A percentile compares a stretch with the other conserved stretches of the same genome.
Conservation (phyloP, 2,113 vertebrate species). For the Plotosus lineatus region DNA sequence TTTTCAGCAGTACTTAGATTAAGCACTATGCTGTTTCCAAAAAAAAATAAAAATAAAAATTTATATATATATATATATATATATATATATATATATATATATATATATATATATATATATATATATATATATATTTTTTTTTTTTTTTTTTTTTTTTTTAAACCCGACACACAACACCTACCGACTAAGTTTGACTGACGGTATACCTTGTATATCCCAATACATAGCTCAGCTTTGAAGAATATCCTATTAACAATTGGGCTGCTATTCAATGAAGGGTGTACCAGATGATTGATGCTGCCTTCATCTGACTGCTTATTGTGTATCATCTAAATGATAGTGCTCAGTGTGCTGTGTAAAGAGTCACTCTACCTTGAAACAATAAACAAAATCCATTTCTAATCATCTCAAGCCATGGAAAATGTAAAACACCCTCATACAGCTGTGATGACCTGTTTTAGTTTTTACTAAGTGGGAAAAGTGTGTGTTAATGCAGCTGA, state of each 20-base stretch:
- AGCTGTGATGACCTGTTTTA: background rate
- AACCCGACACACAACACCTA: too few relatives aligned
- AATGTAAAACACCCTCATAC: background rate
- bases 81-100: too few relatives aligned
- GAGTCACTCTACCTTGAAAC: background rate
- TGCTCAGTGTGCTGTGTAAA: background rate
- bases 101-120: too few relatives aligned
- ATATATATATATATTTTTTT: too few relatives aligned
- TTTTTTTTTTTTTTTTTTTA: too few relatives aligned
- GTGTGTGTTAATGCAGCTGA: background rate
- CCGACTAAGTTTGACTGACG: too few relatives aligned
- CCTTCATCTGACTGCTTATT: background rate
- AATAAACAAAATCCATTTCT: background rate
- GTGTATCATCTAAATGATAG: background rate
- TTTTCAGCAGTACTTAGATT: too few relatives aligned
- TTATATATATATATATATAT: too few relatives aligned
- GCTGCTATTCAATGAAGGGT: background rate
- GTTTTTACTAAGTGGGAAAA: background rate
- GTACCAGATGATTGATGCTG: slow-evolving; percentile 9
- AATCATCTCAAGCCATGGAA: background rate
- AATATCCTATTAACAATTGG: background rate
- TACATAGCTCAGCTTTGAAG: background rate
- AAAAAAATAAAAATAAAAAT: too few relatives aligned
- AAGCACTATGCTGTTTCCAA: too few relatives aligned
- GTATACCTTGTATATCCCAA: background rate